Conservation (phyloP, 2,797 vertebrate species). For the Artibeus lituratus region DNA sequence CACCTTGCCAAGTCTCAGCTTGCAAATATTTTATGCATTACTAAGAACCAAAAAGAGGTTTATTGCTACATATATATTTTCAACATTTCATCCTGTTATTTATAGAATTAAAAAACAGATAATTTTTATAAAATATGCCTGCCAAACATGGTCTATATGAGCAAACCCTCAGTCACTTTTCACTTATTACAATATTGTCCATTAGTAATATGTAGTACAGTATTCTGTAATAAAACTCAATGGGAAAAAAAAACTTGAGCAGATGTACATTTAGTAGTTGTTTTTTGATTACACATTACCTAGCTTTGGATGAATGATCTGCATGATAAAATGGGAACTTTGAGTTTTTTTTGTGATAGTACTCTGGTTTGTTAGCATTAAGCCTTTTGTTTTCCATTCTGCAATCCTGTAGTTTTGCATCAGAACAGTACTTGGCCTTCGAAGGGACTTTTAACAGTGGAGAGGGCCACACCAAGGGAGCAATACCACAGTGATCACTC, state of each 20-base stretch:
- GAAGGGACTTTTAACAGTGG: neutral
- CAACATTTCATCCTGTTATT: neutral
- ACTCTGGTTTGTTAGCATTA: neutral
- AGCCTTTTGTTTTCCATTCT: neutral
- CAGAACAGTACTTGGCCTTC: neutral
- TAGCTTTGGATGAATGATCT: neutral
- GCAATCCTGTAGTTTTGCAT: neutral
- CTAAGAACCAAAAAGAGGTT: constrained; percentile 13
- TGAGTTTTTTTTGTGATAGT: neutral
- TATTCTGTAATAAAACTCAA: neutral
- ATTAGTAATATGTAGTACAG: neutral
- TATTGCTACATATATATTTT: neutral
- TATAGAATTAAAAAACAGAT: neutral
- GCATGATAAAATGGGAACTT: neutral
- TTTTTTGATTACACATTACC: neutral
- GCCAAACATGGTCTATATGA: neutral
- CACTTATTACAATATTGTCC: neutral
- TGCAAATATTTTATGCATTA: neutral
- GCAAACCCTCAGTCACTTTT: neutral
- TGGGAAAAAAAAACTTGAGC: neutral
- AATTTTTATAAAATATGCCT: neutral
- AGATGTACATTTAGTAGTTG: neutral
- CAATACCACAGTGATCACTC: neutral
- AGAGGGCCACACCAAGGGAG: neutral
- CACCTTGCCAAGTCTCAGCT: neutral